phyloP scores from a whole-genome alignment of 2,113 vertebrate genomes.

The Austrofundulus limnaeus region DNA sequence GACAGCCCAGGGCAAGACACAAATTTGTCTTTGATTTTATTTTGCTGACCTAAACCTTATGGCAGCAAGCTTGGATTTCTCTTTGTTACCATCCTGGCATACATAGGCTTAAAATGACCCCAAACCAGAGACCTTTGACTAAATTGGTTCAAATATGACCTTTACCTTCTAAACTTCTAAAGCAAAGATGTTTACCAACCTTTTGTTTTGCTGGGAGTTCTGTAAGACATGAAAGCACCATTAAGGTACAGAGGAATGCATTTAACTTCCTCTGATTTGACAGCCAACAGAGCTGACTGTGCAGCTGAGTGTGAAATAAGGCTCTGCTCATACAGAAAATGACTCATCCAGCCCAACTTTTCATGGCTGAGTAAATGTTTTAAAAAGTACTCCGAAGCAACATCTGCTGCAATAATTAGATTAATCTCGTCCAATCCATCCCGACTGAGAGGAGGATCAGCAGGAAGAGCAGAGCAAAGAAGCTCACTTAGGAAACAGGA shows the following conservation, averaged over 20 bases:
- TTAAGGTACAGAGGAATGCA: slow-evolving; percentile 6
- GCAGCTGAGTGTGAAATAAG: slow-evolving; percentile 49
- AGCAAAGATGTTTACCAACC: slow-evolving; percentile 35
- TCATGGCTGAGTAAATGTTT: slow-evolving; percentile 43
- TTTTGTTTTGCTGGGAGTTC: background rate
- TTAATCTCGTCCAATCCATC: slow-evolving; percentile 51
- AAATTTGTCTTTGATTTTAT: slow-evolving; percentile 64
- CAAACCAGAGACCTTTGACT: slow-evolving; percentile 25
- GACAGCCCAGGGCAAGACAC: slow-evolving; percentile 57
- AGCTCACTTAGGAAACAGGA: slow-evolving; percentile 23
- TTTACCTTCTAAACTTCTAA: slow-evolving; percentile 18
- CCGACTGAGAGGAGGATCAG: slow-evolving; percentile 20
- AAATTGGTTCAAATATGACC: slow-evolving; percentile 22
- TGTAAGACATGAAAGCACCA: background rate
- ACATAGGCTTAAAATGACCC: slow-evolving; percentile 34
- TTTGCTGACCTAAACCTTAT: slow-evolving; percentile 27
- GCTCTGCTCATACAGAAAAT: slow-evolving; percentile 12
- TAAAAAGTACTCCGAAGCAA: slow-evolving; percentile 35
- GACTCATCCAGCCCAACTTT: slow-evolving; percentile 20
- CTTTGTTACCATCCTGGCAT: slow-evolving; percentile 24
- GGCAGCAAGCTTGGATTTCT: slow-evolving; percentile 38
- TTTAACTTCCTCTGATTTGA: slow-evolving; percentile 19
- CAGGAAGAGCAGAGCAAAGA: background rate
- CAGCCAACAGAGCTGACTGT: slow-evolving; percentile 1
- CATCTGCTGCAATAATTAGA: slow-evolving; percentile 68